Base-by-base conservation (phyloP, 2,113 vertebrate species). In the Halcyon senegalensis region DNA sequence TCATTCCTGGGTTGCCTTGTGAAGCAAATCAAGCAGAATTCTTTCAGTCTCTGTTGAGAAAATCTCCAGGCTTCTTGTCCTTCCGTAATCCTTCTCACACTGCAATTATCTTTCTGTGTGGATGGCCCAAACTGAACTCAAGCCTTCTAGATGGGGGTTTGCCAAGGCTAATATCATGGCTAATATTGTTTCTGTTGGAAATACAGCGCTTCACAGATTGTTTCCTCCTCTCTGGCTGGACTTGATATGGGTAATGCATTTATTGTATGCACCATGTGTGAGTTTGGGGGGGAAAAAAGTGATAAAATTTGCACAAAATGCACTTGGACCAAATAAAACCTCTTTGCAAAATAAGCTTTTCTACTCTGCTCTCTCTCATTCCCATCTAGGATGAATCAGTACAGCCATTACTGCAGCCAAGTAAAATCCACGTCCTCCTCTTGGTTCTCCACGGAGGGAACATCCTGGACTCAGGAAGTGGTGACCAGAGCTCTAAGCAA, bases 401-500 rank as follows among this genome's bases (percentile, higher is more conserved):
- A 20, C 98, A 98, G 95, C 98, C 98, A 11, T 96, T 98, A 81
- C 93, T 96, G 68, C 99, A 99, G 55, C 97, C 99, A 48, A 99
- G 98, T 94, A 99, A 99, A 97, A 98, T 99, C 95, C 99, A 99
- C 1, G 99, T 99, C 91, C 98, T 99, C 69, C 98, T 99, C 94
- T 92, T 99, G 98, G 98, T 99, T 48, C 98, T 99, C 51, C 99
- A 99, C 0, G 99, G 99, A 27, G 99, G 99, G 21, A 99, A 99
- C 98, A 99, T 99, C 97, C 98, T 99, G 98, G 99, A 99, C 91
- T 99, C 99, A 2, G 99, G 99, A n/a, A 96, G 98, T 2, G 99
- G 99, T 16, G 99, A 99, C 93, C 99, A 98, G 96, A 99, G 97
- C 98, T 99, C 99, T 93, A 99, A 99, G 97, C 99, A 99, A 96